Evolutionary conservation across 2,888 invertebrate genomes (phyloP).

Genomic region (Pristionchus maxplancki): DNA sequence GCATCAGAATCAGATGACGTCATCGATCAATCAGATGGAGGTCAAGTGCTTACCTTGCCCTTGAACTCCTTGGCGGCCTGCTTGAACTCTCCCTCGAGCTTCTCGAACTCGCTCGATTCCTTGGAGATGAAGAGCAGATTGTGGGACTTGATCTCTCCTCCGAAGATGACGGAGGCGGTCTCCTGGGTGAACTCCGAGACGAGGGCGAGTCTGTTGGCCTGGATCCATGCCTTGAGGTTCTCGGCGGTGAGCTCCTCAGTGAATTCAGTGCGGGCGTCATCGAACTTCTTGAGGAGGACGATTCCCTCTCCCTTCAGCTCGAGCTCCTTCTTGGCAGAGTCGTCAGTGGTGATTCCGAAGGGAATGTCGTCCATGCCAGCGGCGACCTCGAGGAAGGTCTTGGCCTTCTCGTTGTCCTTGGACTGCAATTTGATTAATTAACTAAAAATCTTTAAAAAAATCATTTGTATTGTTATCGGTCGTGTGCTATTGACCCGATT

Average conservation of each 20-base stretch:
- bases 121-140: slow-evolving; percentile 95
- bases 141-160: slow-evolving; percentile 97
- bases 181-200: slow-evolving; percentile 78
- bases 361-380: slow-evolving; percentile 88
- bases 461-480: background rate
- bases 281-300: slow-evolving; percentile 88
- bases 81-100: slow-evolving; percentile 86
- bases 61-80: slow-evolving; percentile 91
- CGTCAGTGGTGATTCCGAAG: slow-evolving; percentile 89
- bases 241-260: slow-evolving; percentile 67
- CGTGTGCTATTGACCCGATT: too few species aligned
- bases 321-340: slow-evolving; percentile 87
- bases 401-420: slow-evolving; percentile 86
- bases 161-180: slow-evolving; percentile 97
- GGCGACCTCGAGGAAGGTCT: slow-evolving; percentile 89
- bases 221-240: slow-evolving; percentile 72
- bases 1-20: slow-evolving; percentile 76
- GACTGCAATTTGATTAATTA: slow-evolving; percentile 81
- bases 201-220: slow-evolving; percentile 77
- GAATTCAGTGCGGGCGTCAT: slow-evolving; percentile 75
- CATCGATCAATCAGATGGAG: slow-evolving; percentile 77
- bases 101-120: slow-evolving; percentile 87
- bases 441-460: background rate
- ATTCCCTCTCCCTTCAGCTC: slow-evolving; percentile 86
- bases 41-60: slow-evolving; percentile 83